These are phyloP conservation scores for Cyprinodon variegatus DNA, from an alignment of 2,113 vertebrate genomes.

Conservation along the genomic window DNA sequence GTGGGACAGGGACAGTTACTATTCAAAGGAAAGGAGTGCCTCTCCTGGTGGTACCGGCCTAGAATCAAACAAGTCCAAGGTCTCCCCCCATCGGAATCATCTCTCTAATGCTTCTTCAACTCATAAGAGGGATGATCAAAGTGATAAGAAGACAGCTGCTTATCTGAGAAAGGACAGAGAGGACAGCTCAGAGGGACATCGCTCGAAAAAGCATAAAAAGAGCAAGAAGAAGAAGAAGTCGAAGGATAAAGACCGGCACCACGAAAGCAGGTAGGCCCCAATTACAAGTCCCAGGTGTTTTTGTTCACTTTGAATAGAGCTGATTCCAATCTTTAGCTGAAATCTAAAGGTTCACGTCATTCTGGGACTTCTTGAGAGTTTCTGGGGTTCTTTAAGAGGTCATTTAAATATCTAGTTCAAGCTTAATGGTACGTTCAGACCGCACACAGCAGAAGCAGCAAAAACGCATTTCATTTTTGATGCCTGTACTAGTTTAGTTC, in stretches of 20 bases:
- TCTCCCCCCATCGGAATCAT: slow-evolving; percentile 36
- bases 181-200: slow-evolving; percentile 62
- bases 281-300: neutral
- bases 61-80: slow-evolving; percentile 64
- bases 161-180: slow-evolving; percentile 46
- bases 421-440: too few species aligned
- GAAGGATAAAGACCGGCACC: slow-evolving; percentile 87
- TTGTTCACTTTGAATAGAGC: neutral
- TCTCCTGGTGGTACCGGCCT: slow-evolving; percentile 1
- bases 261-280: slow-evolving; percentile 80
- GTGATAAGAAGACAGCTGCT: slow-evolving; percentile 57
- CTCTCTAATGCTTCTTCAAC: neutral
- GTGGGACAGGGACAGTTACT: slow-evolving; percentile 40
- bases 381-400: too few species aligned
- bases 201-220: slow-evolving; percentile 86
- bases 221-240: slow-evolving; percentile 94
- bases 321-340: neutral
- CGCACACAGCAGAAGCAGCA: too few species aligned
- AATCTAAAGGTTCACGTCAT: too few species aligned
- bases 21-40: slow-evolving; percentile 36
- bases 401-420: too few species aligned
- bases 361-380: too few species aligned
- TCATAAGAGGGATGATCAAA: slow-evolving; percentile 35
- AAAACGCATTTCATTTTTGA: too few species aligned
- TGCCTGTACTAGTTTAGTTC: too few species aligned